These are phyloP conservation scores for Zaprionus lineosus DNA, from an alignment of 2,888 invertebrate genomes.

Conservation along the genomic window DNA sequence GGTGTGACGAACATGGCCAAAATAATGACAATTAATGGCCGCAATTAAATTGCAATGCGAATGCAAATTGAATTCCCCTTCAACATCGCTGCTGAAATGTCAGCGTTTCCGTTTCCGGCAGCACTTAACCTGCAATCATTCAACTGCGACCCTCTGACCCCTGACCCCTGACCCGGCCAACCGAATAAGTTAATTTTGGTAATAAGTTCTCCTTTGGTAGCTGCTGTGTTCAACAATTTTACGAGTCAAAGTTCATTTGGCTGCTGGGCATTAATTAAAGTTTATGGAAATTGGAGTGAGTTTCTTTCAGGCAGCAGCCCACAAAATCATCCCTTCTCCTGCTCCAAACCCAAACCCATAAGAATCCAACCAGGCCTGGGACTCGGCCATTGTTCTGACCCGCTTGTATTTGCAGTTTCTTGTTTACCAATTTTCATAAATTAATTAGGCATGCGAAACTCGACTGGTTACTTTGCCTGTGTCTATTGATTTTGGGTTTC, in stretches of 20 bases:
- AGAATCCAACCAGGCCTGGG: too few relatives aligned
- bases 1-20: conserved; percentile 20
- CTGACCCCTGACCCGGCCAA: too few relatives aligned
- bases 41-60: conserved; percentile 70
- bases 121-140: conserved; percentile 50
- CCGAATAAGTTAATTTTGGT: too few relatives aligned
- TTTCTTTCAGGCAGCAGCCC: not conserved
- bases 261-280: conserved; percentile 30
- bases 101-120: conserved; percentile 35
- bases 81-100: conserved; percentile 21
- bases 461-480: too few relatives aligned
- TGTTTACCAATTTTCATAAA: conserved; percentile 54
- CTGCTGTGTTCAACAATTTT: too few relatives aligned
- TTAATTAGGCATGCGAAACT: conserved; percentile 64
- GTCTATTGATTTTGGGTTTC: conserved; percentile 15
- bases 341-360: too few relatives aligned
- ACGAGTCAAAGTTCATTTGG: conserved; percentile 15
- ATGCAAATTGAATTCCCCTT: conserved; percentile 33
- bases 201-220: too few relatives aligned
- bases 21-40: conserved; percentile 62
- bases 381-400: too few relatives aligned
- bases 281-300: conserved; percentile 12
- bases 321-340: too few relatives aligned
- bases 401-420: too few relatives aligned
- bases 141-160: too few relatives aligned